Conservation (phyloP, 1,140 invertebrate species). For the Asbolus verrucosus region DNA sequence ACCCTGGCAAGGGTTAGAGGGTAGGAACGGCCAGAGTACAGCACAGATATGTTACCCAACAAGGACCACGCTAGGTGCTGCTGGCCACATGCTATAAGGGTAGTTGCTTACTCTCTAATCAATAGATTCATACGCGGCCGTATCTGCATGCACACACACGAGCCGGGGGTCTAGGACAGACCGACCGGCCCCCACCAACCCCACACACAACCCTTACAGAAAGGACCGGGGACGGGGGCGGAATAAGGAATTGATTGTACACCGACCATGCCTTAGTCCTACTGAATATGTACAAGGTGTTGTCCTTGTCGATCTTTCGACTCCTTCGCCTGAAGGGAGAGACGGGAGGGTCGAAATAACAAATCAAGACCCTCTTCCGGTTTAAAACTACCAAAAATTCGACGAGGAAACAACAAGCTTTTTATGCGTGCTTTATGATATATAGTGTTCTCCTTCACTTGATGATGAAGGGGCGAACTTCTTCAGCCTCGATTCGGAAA, state of each 20-base stretch:
- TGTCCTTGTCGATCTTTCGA: conserved; percentile 46
- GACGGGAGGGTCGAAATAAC: background rate
- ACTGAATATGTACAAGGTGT: conserved; percentile 53
- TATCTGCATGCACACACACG: conserved; percentile 59
- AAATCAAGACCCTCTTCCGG: too few relatives aligned
- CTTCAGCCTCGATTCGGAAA: too few relatives aligned
- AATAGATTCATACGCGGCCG: conserved; percentile 61
- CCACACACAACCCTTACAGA: conserved; percentile 38
- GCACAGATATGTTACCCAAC: conserved; percentile 51
- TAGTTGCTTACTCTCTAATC: conserved; percentile 55
- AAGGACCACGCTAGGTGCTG: conserved; percentile 48
- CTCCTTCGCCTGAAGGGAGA: background rate
- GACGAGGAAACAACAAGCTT: too few relatives aligned
- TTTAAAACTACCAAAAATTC: too few relatives aligned
- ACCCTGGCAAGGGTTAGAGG: conserved; percentile 53
- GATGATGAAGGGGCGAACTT: too few relatives aligned
- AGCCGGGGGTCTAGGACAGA: conserved; percentile 37
- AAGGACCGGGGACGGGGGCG: conserved; percentile 52
- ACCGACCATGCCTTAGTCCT: conserved; percentile 52
- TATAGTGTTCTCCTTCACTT: too few relatives aligned
- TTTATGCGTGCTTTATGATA: too few relatives aligned
- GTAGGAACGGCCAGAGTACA: conserved; percentile 36
- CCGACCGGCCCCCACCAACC: conserved; percentile 17
- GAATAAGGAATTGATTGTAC: conserved; percentile 62
- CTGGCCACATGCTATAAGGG: conserved; percentile 38